Base-by-base conservation (phyloP, 2,888 invertebrate species). In the Sacculina carcini region DNA sequence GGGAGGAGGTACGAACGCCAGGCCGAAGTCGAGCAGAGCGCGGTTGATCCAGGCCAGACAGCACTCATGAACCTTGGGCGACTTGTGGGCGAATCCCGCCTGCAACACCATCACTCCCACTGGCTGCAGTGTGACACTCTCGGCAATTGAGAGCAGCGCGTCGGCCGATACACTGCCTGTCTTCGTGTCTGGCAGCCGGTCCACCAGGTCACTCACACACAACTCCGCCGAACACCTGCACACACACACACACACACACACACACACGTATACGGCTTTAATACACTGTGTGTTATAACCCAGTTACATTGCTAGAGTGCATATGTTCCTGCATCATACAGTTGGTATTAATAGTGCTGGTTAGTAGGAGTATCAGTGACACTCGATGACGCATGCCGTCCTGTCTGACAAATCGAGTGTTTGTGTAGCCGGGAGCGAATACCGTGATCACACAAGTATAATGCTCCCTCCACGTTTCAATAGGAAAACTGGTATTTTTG, bases 21-120 rank as follows among this genome's bases (percentile, higher is more conserved):
- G 78, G 2, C 90, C 89, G 69, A 89, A 90, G 62, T 89, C 87
- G 60, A 76, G 75, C 5, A 90, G 71, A 0, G 85, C 78, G 38
- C 66, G 73, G 1, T 76, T 68, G 55, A 86, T 70, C 87, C 89
- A 90, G 52, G 73, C 71, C 51, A 89, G 70, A 52, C 82, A 72
- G 65, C 89, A 89, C 1, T 81, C 76, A 61, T 86, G 84, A 38
- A 86, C 83, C 66, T 87, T 56, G n/a, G 56, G 56, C 49, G 53
- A 54, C 53, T 54, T 56, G 24, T 56, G 54, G 32, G 62, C 76
- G 65, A 86, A 82, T 0, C 84, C 81, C 62, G 75, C 78, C 2
- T 74, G 71, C 24, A 85, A 66, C 0, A 79, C 75, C 62, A 78
- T 76, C 31, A 72, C 72, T 2, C 80, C 72, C 0, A 86, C 74